Evolutionary conservation across 2,797 vertebrate genomes (phyloP), one percentile per base, ranked within the genome.

Genomic region (Melanotaenia parkinsoni): DNA sequence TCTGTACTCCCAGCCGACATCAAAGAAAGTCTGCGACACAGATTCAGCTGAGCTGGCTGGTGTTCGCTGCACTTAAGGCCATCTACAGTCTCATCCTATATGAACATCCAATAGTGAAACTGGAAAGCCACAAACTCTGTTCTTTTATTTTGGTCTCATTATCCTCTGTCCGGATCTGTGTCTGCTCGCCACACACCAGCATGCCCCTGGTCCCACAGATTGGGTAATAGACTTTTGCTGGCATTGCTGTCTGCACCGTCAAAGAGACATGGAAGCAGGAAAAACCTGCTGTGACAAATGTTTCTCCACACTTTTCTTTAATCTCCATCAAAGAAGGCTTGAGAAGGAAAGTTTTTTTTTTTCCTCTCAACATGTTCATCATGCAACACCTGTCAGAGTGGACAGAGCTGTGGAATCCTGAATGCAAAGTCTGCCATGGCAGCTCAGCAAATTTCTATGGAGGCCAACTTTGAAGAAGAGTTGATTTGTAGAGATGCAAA

Each of bases 21-120:
- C 92, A 93, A 93, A 92, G 90, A 71, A 63, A 81, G 84, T 87
- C 84, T 87, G 88, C 88, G 89, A 86, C 87, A 80, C 12, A 40
- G 86, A 73, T 84, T 87, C 65, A 20, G 71, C 83, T 79, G 86
- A 79, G 83, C 82, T 67, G 72, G 83, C 80, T 57, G 74, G 76
- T 70, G 74, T 70, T 57, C 54, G 80, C 81, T 58, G 63, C 81
- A 77, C 78, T 81, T 64, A 54, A 71, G 82, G 80, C 85, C 74
- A 64, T 83, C 82, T 56, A 59, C 33, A 66, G 82, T 88, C 85
- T 88, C 85, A 89, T 79, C 77, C 76, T 79, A 81, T 80, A 68
- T 80, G 79, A 83, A 80, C 64, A 70, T 72, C 87, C 82, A 80
- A 75, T 74, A 54, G 83, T 57, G 80, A 84, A 79, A 76, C 78